A percentile compares a stretch with the other conserved stretches of the same genome.
Conservation (phyloP, 2,113 vertebrate genomes). For the Nestor notabilis region DNA sequence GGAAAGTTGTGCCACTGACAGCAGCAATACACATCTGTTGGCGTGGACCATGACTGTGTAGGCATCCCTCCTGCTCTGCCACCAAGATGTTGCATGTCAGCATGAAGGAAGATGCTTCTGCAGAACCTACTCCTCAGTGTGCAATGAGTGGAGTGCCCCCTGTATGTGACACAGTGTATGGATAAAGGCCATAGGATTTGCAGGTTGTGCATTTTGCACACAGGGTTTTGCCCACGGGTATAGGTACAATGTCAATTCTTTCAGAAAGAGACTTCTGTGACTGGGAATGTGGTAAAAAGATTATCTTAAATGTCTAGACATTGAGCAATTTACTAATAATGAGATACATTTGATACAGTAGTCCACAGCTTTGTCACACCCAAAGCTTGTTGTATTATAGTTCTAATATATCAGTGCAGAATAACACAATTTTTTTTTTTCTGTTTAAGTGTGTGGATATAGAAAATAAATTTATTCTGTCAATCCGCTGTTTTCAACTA, state of each 20-base stretch:
- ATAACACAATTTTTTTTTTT: not conserved
- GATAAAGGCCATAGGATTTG: not conserved
- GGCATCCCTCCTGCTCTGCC: not conserved
- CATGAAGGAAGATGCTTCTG: not conserved
- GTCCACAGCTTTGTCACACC: not conserved
- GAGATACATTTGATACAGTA: not conserved
- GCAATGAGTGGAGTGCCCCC: not conserved
- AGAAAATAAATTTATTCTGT: not conserved
- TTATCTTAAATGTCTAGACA: not conserved
- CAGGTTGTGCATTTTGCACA: not conserved
- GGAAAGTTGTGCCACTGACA: not conserved
- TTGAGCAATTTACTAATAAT: not conserved
- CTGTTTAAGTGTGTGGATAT: not conserved
- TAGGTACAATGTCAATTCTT: not conserved
- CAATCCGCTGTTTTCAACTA: not conserved
- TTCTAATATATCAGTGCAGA: not conserved
- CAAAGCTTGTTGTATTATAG: not conserved
- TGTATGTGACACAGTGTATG: accelerated
- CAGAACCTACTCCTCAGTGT: accelerated
- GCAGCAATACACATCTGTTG: not conserved
- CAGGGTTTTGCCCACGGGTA: not conserved
- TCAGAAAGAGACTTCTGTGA: not conserved
- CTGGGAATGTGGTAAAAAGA: not conserved
- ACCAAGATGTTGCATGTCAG: not conserved
- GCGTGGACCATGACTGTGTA: accelerated